phyloP scores from a whole-genome alignment of 2,797 vertebrate species.

The Brotogeris chrysoptera region DNA sequence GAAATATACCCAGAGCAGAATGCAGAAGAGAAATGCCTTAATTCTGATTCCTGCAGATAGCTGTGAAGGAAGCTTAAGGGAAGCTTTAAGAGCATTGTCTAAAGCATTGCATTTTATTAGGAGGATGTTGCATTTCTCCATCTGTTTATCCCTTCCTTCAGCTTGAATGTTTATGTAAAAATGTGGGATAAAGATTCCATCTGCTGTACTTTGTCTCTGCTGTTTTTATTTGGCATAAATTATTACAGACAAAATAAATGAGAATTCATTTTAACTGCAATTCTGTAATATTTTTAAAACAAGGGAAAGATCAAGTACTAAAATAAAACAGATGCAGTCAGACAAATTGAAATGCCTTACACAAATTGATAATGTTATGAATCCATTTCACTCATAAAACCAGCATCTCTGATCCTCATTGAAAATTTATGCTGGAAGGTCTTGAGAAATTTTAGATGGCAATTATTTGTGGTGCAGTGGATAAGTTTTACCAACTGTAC shows the following conservation, averaged over 20 bases:
- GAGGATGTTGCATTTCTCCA: neutral
- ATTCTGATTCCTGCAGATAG: neutral
- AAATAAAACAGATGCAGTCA: neutral
- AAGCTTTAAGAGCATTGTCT: neutral
- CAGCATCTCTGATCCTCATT: neutral
- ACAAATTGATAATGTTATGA: neutral
- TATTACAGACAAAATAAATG: conserved; percentile 5
- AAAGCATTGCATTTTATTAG: neutral
- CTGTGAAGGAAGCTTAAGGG: neutral
- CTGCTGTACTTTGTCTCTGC: neutral
- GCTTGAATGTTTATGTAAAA: conserved; percentile 22
- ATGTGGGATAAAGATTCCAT: neutral
- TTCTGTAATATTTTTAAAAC: neutral
- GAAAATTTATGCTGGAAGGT: neutral
- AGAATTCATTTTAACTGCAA: neutral
- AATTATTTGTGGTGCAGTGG: neutral
- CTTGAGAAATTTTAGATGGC: neutral
- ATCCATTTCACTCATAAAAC: neutral
- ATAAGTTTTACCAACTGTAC: neutral
- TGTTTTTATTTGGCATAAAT: conserved; percentile 38
- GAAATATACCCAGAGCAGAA: neutral
- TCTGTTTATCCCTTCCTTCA: neutral
- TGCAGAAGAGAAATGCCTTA: neutral
- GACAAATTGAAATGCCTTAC: neutral
- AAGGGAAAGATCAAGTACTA: neutral